Evolutionary conservation across 2,888 invertebrate species (phyloP).

Genomic region (Macroteleia sp.): DNA sequence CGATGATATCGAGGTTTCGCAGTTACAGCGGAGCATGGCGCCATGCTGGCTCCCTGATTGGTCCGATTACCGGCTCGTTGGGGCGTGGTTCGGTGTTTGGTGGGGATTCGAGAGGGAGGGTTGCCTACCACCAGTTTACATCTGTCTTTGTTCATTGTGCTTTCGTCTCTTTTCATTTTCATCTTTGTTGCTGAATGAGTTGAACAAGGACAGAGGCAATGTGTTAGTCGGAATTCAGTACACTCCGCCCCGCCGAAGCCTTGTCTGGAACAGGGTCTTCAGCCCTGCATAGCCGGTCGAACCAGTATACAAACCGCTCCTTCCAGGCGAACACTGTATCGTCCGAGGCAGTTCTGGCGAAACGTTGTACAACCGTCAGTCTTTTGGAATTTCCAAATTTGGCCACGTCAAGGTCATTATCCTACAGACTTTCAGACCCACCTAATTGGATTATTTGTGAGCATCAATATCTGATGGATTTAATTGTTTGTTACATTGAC

Average conservation of each 20-base stretch:
- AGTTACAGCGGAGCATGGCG: conserved; percentile 72
- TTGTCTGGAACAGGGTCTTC: conserved; percentile 60
- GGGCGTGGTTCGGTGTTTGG: conserved; percentile 71
- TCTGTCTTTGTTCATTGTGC: neutral
- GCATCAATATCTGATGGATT: no score
- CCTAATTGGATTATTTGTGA: no score
- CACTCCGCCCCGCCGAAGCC: conserved; percentile 57
- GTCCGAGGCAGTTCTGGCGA: conserved; percentile 22
- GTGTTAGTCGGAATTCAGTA: conserved; percentile 23
- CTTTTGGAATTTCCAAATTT: neutral
- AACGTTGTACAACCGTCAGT: conserved; percentile 5
- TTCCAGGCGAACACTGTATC: conserved; percentile 74
- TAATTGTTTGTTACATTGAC: no score
- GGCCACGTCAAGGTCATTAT: conserved; percentile 8
- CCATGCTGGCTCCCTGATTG: conserved; percentile 80
- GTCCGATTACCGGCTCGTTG: conserved; percentile 60
- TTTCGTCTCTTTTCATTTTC: conserved; percentile 18
- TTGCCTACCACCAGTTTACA: conserved; percentile 19
- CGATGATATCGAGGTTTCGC: conserved; percentile 72
- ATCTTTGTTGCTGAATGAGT: conserved; percentile 12
- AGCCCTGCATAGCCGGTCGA: conserved; percentile 71
- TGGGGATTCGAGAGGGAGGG: conserved; percentile 66
- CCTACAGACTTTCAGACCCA: no score
- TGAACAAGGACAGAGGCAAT: conserved; percentile 3
- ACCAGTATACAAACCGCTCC: conserved; percentile 78